Percentiles rank a stretch among this genome's conserved stretches.
Evolutionary conservation across 2,888 invertebrate genomes (phyloP).

Genomic region (Adelognathus sp.): DNA sequence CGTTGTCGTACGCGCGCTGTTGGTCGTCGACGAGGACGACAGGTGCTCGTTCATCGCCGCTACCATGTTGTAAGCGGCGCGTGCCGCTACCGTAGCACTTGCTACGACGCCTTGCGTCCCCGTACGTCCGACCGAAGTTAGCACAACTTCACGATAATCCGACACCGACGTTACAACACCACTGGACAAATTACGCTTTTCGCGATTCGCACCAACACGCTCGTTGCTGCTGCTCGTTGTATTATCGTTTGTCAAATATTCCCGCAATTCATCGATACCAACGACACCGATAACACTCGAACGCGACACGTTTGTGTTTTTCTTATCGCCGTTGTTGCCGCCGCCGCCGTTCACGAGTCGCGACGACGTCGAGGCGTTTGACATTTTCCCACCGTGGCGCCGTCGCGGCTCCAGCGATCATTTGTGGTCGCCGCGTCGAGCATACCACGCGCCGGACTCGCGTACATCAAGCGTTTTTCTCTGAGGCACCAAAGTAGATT

Average conservation of each 20-base stretch:
- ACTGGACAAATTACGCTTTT: slow-evolving; percentile 8
- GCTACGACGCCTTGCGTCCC: slow-evolving; percentile 84
- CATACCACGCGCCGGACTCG: slow-evolving; percentile 73
- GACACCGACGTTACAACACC: slow-evolving; percentile 24
- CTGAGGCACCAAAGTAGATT: slow-evolving; percentile 8
- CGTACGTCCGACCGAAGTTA: slow-evolving; percentile 80
- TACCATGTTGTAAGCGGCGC: slow-evolving; percentile 79
- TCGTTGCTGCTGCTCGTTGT: neutral
- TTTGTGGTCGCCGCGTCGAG: slow-evolving; percentile 75
- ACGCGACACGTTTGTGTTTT: slow-evolving; percentile 37
- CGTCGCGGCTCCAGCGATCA: slow-evolving; percentile 72
- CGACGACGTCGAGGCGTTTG: slow-evolving; percentile 74
- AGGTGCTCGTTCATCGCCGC: slow-evolving; percentile 81
- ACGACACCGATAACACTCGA: slow-evolving; percentile 53
- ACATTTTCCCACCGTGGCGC: slow-evolving; percentile 76
- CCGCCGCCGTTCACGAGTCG: slow-evolving; percentile 75
- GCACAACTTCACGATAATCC: slow-evolving; percentile 54
- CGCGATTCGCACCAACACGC: no score
- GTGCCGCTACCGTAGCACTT: slow-evolving; percentile 58
- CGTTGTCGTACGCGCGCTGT: slow-evolving; percentile 60
- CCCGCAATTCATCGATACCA: slow-evolving; percentile 52
- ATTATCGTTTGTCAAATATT: slow-evolving; percentile 40
- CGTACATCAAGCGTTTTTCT: slow-evolving; percentile 71
- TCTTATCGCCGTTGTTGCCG: no score
- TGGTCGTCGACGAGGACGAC: slow-evolving; percentile 72